These are phyloP conservation scores for Crocidura indochinensis DNA, from an alignment of 2,797 vertebrate genomes.

Conservation along the genomic window DNA sequence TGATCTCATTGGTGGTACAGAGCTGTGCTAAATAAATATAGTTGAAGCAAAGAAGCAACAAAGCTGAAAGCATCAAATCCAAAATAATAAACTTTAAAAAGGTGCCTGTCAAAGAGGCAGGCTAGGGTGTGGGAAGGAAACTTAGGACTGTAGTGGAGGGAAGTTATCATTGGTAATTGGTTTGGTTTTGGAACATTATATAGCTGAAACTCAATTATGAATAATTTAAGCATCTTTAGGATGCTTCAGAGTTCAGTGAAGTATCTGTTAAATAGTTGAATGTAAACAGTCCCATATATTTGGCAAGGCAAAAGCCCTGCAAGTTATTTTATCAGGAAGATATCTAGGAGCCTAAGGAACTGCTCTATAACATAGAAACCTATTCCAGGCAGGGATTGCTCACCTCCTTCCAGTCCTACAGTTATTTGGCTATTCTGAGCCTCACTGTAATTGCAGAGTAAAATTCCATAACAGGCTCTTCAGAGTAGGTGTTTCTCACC, in stretches of 20 bases:
- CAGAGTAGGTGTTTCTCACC: background rate
- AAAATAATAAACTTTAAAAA: too few species aligned
- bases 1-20: too few species aligned
- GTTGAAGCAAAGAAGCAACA: too few species aligned
- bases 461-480: background rate
- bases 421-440: background rate
- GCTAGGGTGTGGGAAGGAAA: too few species aligned
- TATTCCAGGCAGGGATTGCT: background rate
- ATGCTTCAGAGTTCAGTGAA: background rate
- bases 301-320: constrained; percentile 25
- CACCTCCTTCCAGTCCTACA: background rate
- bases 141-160: too few species aligned
- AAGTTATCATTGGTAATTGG: too few species aligned
- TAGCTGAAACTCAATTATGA: too few species aligned
- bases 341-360: background rate
- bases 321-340: too few species aligned
- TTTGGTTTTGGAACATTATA: too few species aligned
- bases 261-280: background rate
- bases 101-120: too few species aligned
- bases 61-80: too few species aligned
- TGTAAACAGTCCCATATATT: background rate
- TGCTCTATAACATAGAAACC: background rate
- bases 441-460: background rate
- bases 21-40: too few species aligned
- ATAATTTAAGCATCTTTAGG: background rate